Base-by-base conservation (phyloP, 2,113 vertebrate genomes). In the Ancistrus triradiatus region DNA sequence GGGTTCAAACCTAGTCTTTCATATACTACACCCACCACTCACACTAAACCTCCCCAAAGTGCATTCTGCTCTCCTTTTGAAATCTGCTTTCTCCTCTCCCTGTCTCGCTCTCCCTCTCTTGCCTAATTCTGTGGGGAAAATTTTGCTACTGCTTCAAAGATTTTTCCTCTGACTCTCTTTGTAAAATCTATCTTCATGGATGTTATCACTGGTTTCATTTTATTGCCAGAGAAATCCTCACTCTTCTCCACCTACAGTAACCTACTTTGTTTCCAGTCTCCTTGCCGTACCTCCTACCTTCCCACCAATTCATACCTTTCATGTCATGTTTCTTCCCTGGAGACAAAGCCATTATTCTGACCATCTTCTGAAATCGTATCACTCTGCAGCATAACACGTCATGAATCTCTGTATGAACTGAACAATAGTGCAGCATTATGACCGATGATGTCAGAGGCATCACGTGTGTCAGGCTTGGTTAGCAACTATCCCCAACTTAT, bases 1-100 rank as follows among this genome's bases (percentile, higher is more conserved):
- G 14, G 35, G 17, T 22, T 42, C 18, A 10, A 22, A 10, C 15
- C 8, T 19, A 49, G 38, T 18, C 28, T 62, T 52, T 60, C 27
- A 37, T 42, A 19, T 13, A 27, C 25, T 37, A 56, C 63, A 58
- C 31, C 63, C 43, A 66, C 53, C 9, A 28, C 53, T 59, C 17
- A 17, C 31, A 50, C 21, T 66, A 58, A 50, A 49, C 33, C 14
- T 55, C 55, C 15, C 33, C 22, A 66, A 14, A 66, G 28, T 33
- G 15, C 37, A 50, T 37, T 42, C 25, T 17, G 18, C 7, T 15
- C 15, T 57, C 18, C 40, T 18, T 51, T 28, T 42, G 11, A 46
- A 35, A 37, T 13, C 18, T 38, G n/a, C 28, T 48, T 48, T 68
- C 18, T 31, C 24, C 18, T 31, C 24, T 59, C 18, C 9, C 4